Conservation (phyloP, 2,797 vertebrate species). For the Botia almorhae region DNA sequence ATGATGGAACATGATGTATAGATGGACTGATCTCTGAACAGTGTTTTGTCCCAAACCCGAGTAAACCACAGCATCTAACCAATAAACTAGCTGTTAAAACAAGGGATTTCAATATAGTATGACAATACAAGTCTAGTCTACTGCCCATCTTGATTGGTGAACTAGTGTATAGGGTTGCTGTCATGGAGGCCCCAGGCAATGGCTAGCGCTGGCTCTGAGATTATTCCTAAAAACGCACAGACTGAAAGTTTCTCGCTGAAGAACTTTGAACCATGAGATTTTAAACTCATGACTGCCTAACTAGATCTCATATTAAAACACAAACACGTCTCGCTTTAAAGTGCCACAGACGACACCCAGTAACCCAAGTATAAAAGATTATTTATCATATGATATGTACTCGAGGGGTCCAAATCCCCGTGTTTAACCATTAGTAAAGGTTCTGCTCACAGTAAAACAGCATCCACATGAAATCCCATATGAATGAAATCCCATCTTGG, state of each 20-base stretch:
- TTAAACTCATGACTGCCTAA: background rate
- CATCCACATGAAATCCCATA: slow-evolving; percentile 66
- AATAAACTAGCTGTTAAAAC: too few species aligned
- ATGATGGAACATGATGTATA: slow-evolving; percentile 46
- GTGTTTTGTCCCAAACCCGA: background rate
- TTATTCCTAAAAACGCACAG: too few species aligned
- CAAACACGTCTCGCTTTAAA: slow-evolving; percentile 5
- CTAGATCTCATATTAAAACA: slow-evolving; percentile 48
- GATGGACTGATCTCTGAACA: slow-evolving; percentile 10
- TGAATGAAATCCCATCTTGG: slow-evolving; percentile 63
- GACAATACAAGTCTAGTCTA: too few species aligned
- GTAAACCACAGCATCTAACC: too few species aligned
- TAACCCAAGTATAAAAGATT: slow-evolving; percentile 56
- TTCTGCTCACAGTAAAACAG: slow-evolving; percentile 56
- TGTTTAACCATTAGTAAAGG: slow-evolving; percentile 70
- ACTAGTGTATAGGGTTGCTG: too few species aligned
- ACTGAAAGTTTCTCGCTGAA: too few species aligned
- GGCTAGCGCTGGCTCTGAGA: too few species aligned
- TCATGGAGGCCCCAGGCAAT: too few species aligned
- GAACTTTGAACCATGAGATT: too few species aligned
- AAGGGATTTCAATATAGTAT: too few species aligned
- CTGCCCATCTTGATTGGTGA: too few species aligned
- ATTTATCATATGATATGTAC: slow-evolving; percentile 60
- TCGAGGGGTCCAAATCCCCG: slow-evolving; percentile 54
- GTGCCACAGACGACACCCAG: slow-evolving; percentile 43